Evolutionary conservation across 2,888 invertebrate genomes (phyloP).

Genomic region (Nephrocerus scutellatus): DNA sequence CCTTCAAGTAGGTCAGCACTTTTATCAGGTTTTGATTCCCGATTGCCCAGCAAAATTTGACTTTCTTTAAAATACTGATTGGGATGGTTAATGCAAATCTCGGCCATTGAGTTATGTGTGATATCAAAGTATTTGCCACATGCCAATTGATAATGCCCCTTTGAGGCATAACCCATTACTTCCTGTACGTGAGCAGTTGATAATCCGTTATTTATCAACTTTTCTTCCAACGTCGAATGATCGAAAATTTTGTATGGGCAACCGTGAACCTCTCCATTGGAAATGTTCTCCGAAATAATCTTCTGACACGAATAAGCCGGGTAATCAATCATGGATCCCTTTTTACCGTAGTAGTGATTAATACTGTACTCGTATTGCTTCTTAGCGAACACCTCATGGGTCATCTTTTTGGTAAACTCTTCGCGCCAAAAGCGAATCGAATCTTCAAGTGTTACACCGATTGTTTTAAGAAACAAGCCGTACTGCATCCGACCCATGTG

Average conservation of each 20-base stretch:
- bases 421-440: conserved; percentile 83
- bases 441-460: conserved; percentile 87
- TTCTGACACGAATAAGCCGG: conserved; percentile 87
- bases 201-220: conserved; percentile 61
- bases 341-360: conserved; percentile 91
- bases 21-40: conserved; percentile 28
- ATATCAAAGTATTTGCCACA: conserved; percentile 82
- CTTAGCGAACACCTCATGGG: conserved; percentile 85
- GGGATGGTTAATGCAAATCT: conserved; percentile 75
- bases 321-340: conserved; percentile 83
- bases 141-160: conserved; percentile 80
- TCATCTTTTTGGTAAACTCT: conserved; percentile 82
- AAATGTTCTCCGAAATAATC: conserved; percentile 67
- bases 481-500: conserved; percentile 86
- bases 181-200: conserved; percentile 59
- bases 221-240: conserved; percentile 60
- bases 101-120: conserved; percentile 57
- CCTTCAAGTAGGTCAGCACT: too few relatives aligned
- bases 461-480: conserved; percentile 89
- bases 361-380: conserved; percentile 85
- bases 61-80: conserved; percentile 88
- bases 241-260: conserved; percentile 89
- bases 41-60: conserved; percentile 51
- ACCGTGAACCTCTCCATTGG: conserved; percentile 70
- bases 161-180: conserved; percentile 63